Evolutionary conservation across 1,140 invertebrate genomes (phyloP).

Genomic region (Octopus sinensis): DNA sequence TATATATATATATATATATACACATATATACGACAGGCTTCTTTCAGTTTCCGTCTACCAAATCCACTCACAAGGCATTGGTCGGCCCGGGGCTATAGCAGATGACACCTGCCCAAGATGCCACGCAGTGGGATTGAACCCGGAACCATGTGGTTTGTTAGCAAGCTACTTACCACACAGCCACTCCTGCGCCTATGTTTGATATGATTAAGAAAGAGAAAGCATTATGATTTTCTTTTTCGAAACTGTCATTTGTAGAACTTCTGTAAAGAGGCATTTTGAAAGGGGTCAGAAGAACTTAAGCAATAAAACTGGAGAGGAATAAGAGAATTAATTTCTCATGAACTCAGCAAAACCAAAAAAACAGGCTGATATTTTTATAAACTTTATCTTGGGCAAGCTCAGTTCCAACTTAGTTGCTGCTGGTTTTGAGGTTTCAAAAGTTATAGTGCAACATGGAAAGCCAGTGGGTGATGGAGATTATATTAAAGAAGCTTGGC

Average conservation of each 20-base stretch:
- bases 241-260: neutral
- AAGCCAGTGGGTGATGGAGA: neutral
- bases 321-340: neutral
- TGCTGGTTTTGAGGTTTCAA: too few relatives aligned
- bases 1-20: too few relatives aligned
- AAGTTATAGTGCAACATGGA: neutral
- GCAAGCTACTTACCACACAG: too few relatives aligned
- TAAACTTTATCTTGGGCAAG: conserved; percentile 3
- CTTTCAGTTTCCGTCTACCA: too few relatives aligned
- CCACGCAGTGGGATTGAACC: too few relatives aligned
- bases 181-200: too few relatives aligned
- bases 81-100: too few relatives aligned
- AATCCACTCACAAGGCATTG: too few relatives aligned
- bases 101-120: too few relatives aligned
- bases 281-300: neutral
- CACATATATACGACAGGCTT: too few relatives aligned
- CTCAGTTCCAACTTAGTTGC: conserved; percentile 7
- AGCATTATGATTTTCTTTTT: too few relatives aligned
- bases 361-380: neutral
- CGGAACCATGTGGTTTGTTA: too few relatives aligned
- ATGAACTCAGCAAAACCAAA: neutral
- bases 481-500: conserved; percentile 1
- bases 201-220: conserved; percentile 4
- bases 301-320: neutral
- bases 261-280: conserved; percentile 1